phyloP scores from a whole-genome alignment of 1,140 invertebrate species.

The Drosophila trapezifrons region DNA sequence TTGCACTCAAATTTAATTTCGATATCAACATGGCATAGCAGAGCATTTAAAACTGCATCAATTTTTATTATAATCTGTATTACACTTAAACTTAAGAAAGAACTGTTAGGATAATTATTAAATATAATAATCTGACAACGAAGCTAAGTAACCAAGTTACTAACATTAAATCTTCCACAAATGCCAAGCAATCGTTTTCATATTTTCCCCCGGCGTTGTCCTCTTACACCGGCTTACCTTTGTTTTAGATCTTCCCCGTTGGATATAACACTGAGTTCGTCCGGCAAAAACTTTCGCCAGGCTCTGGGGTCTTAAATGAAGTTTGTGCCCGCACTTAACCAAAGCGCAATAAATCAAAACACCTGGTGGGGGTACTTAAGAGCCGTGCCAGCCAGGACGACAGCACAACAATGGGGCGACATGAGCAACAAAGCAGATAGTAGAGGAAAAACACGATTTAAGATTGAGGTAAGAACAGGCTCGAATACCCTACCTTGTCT shows the following conservation, averaged over 20 bases:
- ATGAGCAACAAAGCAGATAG: conserved; percentile 29
- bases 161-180: conserved; percentile 10
- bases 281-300: conserved; percentile 38
- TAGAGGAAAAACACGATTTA: background rate
- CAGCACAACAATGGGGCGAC: conserved; percentile 42
- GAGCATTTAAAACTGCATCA: too few species aligned
- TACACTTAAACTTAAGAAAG: background rate
- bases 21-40: too few species aligned
- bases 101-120: background rate
- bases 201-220: conserved; percentile 4
- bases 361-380: conserved; percentile 63
- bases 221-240: conserved; percentile 13
- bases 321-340: conserved; percentile 72
- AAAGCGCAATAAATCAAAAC: conserved; percentile 79
- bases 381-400: conserved; percentile 26
- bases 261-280: conserved; percentile 16
- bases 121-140: background rate
- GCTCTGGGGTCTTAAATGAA: conserved; percentile 67
- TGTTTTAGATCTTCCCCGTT: conserved; percentile 9
- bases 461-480: too few species aligned
- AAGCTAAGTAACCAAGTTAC: background rate
- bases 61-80: background rate
- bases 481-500: background rate
- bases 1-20: too few species aligned
- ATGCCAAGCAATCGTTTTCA: conserved; percentile 19